Percentiles rank a stretch among this genome's conserved stretches.
phyloP scores from a whole-genome alignment of 2,113 vertebrate genomes.

The Ursus arctos region DNA sequence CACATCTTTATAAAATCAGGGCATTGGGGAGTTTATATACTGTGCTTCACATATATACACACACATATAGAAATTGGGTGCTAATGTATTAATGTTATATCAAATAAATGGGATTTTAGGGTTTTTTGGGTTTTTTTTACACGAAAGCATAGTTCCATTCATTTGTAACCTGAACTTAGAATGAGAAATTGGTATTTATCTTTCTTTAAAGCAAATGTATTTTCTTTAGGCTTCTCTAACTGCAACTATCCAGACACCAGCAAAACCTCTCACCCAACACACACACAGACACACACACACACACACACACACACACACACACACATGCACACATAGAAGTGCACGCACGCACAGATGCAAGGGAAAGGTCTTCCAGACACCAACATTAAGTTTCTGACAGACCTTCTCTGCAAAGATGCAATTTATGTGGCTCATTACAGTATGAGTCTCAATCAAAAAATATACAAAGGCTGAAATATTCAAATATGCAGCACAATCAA shows the following conservation, averaged over 20 bases:
- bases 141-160: background rate
- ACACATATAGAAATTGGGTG: background rate
- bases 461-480: constrained; percentile 41
- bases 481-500: constrained; percentile 78
- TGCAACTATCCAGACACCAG: background rate
- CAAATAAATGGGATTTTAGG: background rate
- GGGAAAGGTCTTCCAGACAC: background rate
- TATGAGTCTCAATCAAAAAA: constrained; percentile 72
- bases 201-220: background rate
- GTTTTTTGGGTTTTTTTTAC: background rate
- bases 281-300: background rate
- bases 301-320: background rate
- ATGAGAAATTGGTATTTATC: background rate
- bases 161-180: background rate
- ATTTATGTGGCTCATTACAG: constrained; percentile 67
- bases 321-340: background rate
- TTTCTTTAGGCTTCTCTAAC: background rate
- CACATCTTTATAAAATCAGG: background rate
- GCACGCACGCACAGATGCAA: background rate
- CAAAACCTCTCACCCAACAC: background rate
- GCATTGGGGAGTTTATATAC: background rate
- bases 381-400: background rate
- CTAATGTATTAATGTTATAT: constrained; percentile 15
- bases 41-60: background rate
- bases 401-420: background rate